phyloP scores from a whole-genome alignment of 2,113 vertebrate genomes.

The Alces alces region DNA sequence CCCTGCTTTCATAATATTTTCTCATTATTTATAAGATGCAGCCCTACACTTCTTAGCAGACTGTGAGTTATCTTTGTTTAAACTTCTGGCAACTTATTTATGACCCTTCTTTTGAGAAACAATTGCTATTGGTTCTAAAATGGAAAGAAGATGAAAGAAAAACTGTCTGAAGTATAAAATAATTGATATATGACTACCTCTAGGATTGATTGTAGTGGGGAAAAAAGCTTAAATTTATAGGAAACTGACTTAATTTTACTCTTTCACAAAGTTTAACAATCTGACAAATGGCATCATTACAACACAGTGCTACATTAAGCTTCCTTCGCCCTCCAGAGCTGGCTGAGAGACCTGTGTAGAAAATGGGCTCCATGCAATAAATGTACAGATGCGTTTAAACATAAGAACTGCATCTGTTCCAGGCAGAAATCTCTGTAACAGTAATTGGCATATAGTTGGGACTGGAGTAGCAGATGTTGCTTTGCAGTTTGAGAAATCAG shows the following conservation, averaged over 20 bases:
- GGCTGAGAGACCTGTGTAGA: background rate
- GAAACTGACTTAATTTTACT: background rate
- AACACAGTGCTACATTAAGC: background rate
- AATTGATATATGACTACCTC: background rate
- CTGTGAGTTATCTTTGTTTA: background rate
- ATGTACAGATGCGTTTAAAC: conserved; percentile 19
- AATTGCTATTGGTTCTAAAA: background rate
- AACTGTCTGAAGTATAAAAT: background rate
- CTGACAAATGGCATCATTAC: background rate
- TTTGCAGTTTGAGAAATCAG: conserved; percentile 47
- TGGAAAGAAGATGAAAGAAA: background rate
- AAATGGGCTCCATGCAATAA: background rate
- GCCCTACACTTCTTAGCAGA: background rate
- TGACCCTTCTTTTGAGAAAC: background rate
- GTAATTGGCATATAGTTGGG: conserved; percentile 40
- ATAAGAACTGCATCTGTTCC: conserved; percentile 45
- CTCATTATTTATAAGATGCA: background rate
- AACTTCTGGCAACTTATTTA: background rate
- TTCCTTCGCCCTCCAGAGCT: background rate
- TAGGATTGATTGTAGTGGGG: background rate
- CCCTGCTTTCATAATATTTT: conserved; percentile 1
- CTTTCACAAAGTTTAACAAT: conserved; percentile 27
- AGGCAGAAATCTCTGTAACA: conserved; percentile 43
- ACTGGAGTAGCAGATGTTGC: conserved; percentile 60
- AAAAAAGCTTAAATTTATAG: background rate